These are phyloP conservation scores for Proisotoma minuta DNA, from an alignment of 2,888 invertebrate genomes.

Conservation along the genomic window DNA sequence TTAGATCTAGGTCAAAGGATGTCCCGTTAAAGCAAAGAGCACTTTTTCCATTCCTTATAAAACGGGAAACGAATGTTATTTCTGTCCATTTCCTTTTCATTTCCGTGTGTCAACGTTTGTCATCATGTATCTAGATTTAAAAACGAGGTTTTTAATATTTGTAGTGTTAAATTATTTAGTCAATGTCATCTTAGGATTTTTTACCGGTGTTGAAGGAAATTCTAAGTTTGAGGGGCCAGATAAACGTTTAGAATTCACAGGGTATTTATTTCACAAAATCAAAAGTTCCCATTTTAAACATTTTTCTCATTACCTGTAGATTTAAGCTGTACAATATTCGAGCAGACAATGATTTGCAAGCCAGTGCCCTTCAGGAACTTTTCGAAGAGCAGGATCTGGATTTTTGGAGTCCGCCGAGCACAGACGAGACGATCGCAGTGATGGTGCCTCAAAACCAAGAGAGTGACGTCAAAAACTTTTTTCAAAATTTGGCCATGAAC, in stretches of 20 bases:
- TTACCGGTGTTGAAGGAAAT: not conserved
- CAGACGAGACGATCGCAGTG: constrained; percentile 61
- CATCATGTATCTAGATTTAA: no score
- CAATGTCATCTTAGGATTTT: not conserved
- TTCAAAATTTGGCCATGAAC: constrained; percentile 18
- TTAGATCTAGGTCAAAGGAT: no score
- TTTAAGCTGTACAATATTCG: constrained; percentile 50
- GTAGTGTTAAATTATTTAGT: no score
- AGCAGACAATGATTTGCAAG: constrained; percentile 53
- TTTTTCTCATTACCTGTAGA: no score
- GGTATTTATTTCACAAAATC: not conserved
- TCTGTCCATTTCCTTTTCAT: no score
- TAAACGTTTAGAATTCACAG: not conserved
- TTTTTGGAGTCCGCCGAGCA: constrained; percentile 59
- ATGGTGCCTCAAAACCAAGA: constrained; percentile 63
- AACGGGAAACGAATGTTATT: no score
- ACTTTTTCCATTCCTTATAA: no score
- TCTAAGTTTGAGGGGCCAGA: not conserved
- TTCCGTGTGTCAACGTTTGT: no score
- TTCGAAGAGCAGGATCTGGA: constrained; percentile 54
- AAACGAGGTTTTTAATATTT: no score
- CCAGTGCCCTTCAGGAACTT: constrained; percentile 53
- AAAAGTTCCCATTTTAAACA: not conserved
- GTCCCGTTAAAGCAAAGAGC: no score
- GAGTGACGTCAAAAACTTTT: constrained; percentile 11